phyloP scores from a whole-genome alignment of 2,888 invertebrate species.

The Euzetes globulus region DNA sequence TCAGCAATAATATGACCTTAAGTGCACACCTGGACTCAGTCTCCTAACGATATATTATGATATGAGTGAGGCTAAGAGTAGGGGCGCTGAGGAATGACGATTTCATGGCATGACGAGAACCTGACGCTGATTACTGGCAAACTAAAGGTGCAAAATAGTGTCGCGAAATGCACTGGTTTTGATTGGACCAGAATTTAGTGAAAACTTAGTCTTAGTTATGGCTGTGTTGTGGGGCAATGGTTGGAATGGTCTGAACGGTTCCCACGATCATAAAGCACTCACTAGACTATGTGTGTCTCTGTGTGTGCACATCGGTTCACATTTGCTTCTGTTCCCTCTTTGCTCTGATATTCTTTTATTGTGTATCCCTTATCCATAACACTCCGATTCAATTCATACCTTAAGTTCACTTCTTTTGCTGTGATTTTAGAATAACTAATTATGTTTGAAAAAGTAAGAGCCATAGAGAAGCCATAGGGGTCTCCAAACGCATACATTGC shows the following conservation, averaged over 20 bases:
- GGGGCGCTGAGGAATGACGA: conserved; percentile 21
- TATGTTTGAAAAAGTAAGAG: conserved; percentile 27
- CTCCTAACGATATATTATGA: background rate
- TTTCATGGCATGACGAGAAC: conserved; percentile 8
- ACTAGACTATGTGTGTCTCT: background rate
- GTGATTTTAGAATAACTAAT: conserved; percentile 29
- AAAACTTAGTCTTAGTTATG: background rate
- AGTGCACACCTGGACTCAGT: conserved; percentile 19
- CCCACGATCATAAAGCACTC: conserved; percentile 29
- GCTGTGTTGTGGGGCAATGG: conserved; percentile 2
- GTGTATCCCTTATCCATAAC: conserved; percentile 23
- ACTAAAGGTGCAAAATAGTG: conserved; percentile 29
- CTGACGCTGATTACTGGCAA: background rate
- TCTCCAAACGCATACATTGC: background rate
- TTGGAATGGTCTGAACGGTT: conserved; percentile 4
- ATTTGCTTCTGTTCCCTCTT: conserved; percentile 4
- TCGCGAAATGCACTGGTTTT: conserved; percentile 19
- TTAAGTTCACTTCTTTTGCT: conserved; percentile 20
- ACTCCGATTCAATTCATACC: conserved; percentile 29
- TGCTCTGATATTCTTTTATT: conserved; percentile 4
- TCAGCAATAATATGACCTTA: conserved; percentile 23
- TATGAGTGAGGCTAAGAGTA: background rate
- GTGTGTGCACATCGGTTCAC: background rate
- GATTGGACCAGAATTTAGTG: conserved; percentile 19
- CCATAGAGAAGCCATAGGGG: conserved; percentile 29